Percentiles rank a stretch among this genome's conserved stretches.
Conservation (phyloP, 64 coral and sea anemone species). For the Platygyra sinensis region DNA sequence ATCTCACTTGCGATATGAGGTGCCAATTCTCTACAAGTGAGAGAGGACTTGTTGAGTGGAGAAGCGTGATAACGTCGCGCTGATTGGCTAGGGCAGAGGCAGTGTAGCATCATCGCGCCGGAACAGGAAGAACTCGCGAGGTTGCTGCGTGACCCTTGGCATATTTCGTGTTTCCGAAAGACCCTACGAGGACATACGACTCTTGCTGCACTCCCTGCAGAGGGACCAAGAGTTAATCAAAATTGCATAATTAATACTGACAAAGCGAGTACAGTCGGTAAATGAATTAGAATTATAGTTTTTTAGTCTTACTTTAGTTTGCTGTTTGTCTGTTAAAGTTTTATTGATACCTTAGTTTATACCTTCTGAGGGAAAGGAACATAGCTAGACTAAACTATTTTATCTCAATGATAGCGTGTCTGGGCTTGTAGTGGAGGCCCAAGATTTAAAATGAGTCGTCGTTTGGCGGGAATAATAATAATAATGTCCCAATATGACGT, state of each 20-base stretch:
- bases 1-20: not conserved
- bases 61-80: not conserved
- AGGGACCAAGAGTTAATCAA: not conserved
- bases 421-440: not conserved
- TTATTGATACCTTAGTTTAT: not conserved
- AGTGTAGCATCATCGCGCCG: not conserved
- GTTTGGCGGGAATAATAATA: no score
- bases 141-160: not conserved
- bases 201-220: not conserved
- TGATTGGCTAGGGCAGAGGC: slow-evolving; percentile 5
- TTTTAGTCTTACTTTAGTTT: not conserved
- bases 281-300: not conserved
- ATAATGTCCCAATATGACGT: no score
- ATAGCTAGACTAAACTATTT: no score
- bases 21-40: not conserved
- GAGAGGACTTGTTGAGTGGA: not conserved
- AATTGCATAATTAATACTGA: not conserved
- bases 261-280: not conserved
- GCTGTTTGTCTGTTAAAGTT: not conserved
- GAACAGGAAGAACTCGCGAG: not conserved
- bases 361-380: no score
- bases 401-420: not conserved
- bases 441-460: no score
- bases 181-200: no score
- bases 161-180: no score